These are phyloP conservation scores for Acanthopagrus latus DNA, from an alignment of 2,797 vertebrate genomes.

Conservation along the genomic window DNA sequence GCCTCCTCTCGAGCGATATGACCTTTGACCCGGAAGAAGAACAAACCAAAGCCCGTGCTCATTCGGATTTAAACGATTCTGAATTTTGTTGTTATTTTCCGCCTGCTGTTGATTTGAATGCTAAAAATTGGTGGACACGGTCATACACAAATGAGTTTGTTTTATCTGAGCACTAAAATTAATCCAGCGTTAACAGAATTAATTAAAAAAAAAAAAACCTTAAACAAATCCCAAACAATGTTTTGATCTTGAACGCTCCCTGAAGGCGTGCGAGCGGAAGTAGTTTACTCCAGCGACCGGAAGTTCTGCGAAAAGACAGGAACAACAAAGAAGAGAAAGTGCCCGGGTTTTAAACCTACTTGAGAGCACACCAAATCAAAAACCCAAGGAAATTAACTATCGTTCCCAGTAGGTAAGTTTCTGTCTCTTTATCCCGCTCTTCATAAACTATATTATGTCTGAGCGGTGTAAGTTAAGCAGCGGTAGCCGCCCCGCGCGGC, in stretches of 20 bases:
- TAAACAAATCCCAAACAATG: background rate
- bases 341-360: slow-evolving; percentile 55
- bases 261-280: slow-evolving; percentile 41
- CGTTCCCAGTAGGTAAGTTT: slow-evolving; percentile 46
- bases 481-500: slow-evolving; percentile 24
- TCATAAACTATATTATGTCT: background rate
- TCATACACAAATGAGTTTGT: rapidly evolving
- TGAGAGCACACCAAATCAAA: slow-evolving; percentile 9
- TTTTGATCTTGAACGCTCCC: slow-evolving; percentile 30
- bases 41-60: background rate
- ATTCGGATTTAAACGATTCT: background rate
- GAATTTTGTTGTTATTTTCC: background rate
- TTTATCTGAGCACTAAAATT: background rate
- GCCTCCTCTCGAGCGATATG: slow-evolving; percentile 26
- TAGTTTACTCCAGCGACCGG: slow-evolving; percentile 57
- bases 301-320: slow-evolving; percentile 63
- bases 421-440: rapidly evolving
- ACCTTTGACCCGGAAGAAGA: slow-evolving; percentile 76
- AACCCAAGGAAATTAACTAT: background rate
- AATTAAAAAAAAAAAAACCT: background rate
- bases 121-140: rapidly evolving
- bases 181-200: background rate
- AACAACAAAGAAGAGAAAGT: slow-evolving; percentile 80
- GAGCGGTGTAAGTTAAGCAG: background rate
- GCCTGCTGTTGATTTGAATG: rapidly evolving